These are phyloP conservation scores for Eudasyphora cyanicolor DNA, from an alignment of 2,888 invertebrate species.

Conservation along the genomic window DNA sequence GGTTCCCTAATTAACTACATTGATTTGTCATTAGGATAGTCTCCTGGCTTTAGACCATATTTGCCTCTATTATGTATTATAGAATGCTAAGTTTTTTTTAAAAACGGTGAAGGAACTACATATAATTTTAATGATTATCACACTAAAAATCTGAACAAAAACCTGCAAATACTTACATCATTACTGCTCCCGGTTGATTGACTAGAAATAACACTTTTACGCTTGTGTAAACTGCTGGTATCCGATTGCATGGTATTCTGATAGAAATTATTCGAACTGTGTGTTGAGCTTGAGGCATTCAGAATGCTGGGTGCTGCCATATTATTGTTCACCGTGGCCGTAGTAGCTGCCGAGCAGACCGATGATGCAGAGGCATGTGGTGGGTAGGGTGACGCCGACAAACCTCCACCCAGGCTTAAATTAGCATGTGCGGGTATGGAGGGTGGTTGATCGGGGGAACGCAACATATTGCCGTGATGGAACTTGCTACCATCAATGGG, in stretches of 20 bases:
- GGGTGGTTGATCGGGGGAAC: slow-evolving; percentile 79
- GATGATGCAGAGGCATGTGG: slow-evolving; percentile 74
- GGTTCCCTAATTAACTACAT: too few relatives aligned
- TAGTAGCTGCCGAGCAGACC: slow-evolving; percentile 76
- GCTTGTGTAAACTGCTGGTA: slow-evolving; percentile 79
- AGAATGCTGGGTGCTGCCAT: slow-evolving; percentile 70
- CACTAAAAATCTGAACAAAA: neutral
- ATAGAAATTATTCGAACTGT: slow-evolving; percentile 80
- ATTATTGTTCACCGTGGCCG: slow-evolving; percentile 74
- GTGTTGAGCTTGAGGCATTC: slow-evolving; percentile 80
- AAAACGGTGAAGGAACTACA: too few relatives aligned
- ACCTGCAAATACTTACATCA: slow-evolving; percentile 73
- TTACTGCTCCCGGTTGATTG: slow-evolving; percentile 81
- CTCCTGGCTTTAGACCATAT: too few relatives aligned
- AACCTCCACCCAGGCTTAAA: slow-evolving; percentile 63
- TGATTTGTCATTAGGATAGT: too few relatives aligned
- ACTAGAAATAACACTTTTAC: slow-evolving; percentile 81
- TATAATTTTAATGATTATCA: too few relatives aligned
- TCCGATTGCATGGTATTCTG: slow-evolving; percentile 81
- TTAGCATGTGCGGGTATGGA: slow-evolving; percentile 76
- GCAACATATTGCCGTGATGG: slow-evolving; percentile 78
- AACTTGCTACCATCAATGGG: slow-evolving; percentile 76
- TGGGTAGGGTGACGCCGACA: slow-evolving; percentile 67
- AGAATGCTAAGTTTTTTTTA: too few relatives aligned
- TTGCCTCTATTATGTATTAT: too few relatives aligned